phyloP scores from a whole-genome alignment of 2,888 invertebrate genomes.

The Conistra vaccinii region DNA sequence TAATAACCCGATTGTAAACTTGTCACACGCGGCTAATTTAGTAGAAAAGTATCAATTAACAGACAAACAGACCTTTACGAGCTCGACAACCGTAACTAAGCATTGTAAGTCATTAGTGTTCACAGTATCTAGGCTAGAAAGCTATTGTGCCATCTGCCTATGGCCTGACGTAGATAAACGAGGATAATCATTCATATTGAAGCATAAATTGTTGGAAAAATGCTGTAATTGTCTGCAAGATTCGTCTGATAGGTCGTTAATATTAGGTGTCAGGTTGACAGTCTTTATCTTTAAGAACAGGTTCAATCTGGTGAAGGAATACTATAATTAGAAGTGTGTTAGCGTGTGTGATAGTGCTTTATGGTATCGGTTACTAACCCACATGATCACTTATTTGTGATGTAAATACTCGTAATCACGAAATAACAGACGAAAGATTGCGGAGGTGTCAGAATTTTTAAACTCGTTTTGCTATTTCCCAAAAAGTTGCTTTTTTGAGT shows the following conservation, averaged over 20 bases:
- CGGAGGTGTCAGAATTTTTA: too few species aligned
- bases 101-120: slow-evolving; percentile 52
- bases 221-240: slow-evolving; percentile 35
- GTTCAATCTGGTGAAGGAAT: neutral
- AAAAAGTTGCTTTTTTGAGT: too few species aligned
- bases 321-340: neutral
- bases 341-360: neutral
- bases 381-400: too few species aligned
- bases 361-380: neutral
- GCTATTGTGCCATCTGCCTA: slow-evolving; percentile 59
- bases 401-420: too few species aligned
- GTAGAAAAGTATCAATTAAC: slow-evolving; percentile 71
- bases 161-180: slow-evolving; percentile 38
- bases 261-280: slow-evolving; percentile 29
- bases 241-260: slow-evolving; percentile 42
- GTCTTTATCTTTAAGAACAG: slow-evolving; percentile 13
- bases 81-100: slow-evolving; percentile 55
- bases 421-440: too few species aligned
- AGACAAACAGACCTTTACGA: slow-evolving; percentile 51
- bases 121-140: slow-evolving; percentile 64
- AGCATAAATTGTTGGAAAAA: slow-evolving; percentile 26
- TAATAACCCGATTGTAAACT: slow-evolving; percentile 35
- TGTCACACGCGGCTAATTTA: slow-evolving; percentile 54
- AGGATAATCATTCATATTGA: slow-evolving; percentile 42
- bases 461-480: too few species aligned